These are phyloP conservation scores for Drosophila prostipennis DNA, from an alignment of 2,888 invertebrate genomes.

Conservation along the genomic window DNA sequence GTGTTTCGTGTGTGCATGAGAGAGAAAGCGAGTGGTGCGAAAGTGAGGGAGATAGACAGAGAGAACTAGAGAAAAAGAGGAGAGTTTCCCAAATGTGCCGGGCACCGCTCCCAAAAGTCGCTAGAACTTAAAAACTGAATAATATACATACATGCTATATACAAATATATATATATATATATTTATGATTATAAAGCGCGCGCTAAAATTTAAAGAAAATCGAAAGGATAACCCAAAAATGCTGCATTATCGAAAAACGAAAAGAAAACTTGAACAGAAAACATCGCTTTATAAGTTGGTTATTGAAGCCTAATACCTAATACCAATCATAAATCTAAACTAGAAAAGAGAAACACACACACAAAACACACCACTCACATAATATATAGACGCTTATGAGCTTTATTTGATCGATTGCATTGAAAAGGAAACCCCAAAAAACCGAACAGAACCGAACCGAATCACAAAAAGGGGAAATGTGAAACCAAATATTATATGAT, in stretches of 20 bases:
- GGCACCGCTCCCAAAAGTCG: slow-evolving; percentile 52
- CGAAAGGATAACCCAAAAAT: slow-evolving; percentile 19
- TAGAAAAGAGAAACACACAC: slow-evolving; percentile 27
- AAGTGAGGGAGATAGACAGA: slow-evolving; percentile 15
- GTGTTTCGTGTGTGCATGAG: neutral
- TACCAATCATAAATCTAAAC: slow-evolving; percentile 47
- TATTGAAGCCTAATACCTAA: slow-evolving; percentile 39
- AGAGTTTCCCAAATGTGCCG: slow-evolving; percentile 44
- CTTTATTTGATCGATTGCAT: slow-evolving; percentile 77
- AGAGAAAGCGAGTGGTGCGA: slow-evolving; percentile 1
- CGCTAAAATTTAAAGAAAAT: slow-evolving; percentile 36
- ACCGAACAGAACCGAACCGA: slow-evolving; percentile 5
- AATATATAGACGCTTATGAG: slow-evolving; percentile 80
- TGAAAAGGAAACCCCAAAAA: slow-evolving; percentile 14
- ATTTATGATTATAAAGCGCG: slow-evolving; percentile 39
- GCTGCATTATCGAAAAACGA: slow-evolving; percentile 18
- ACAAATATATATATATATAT: slow-evolving; percentile 36
- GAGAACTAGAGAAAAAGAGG: slow-evolving; percentile 13
- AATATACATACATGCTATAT: slow-evolving; percentile 43
- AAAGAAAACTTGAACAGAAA: slow-evolving; percentile 21
- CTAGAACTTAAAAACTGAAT: slow-evolving; percentile 49
- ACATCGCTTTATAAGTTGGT: slow-evolving; percentile 48
- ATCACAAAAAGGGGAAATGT: slow-evolving; percentile 68
- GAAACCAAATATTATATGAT: slow-evolving; percentile 78
- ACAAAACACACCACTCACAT: slow-evolving; percentile 44